phyloP scores from a whole-genome alignment of 2,888 invertebrate species.

The Notocelia uddmanniana region DNA sequence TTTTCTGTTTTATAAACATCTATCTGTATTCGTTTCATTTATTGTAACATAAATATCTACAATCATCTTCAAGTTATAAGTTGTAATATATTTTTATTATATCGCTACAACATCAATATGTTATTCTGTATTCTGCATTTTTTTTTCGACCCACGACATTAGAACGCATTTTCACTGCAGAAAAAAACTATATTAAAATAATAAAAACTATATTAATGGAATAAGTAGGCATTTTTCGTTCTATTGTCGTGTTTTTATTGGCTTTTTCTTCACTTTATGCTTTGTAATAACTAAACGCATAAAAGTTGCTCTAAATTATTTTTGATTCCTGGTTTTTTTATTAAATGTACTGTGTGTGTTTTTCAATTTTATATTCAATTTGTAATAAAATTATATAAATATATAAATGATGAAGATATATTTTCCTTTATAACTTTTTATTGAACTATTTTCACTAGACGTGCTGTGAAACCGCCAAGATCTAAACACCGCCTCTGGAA shows the following conservation, averaged over 20 bases:
- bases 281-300: slow-evolving; percentile 24
- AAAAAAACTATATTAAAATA: no score
- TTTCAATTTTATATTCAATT: slow-evolving; percentile 40
- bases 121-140: slow-evolving; percentile 22
- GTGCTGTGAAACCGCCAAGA: slow-evolving; percentile 33
- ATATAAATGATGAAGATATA: neutral
- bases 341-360: slow-evolving; percentile 22
- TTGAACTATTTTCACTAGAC: slow-evolving; percentile 33
- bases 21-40: slow-evolving; percentile 6
- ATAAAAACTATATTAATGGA: no score
- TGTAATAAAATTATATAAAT: slow-evolving; percentile 22
- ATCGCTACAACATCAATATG: slow-evolving; percentile 19
- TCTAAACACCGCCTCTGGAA: slow-evolving; percentile 36
- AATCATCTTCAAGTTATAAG: slow-evolving; percentile 2
- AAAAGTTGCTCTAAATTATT: slow-evolving; percentile 9
- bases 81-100: neutral
- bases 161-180: neutral
- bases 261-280: slow-evolving; percentile 9
- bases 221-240: neutral
- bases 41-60: slow-evolving; percentile 12
- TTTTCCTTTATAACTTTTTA: neutral
- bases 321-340: neutral
- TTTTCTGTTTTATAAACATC: slow-evolving; percentile 19
- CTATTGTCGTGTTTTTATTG: slow-evolving; percentile 26
- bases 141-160: slow-evolving; percentile 1